phyloP scores from a whole-genome alignment of 2,797 vertebrate species.

The Tarsius wallacei region DNA sequence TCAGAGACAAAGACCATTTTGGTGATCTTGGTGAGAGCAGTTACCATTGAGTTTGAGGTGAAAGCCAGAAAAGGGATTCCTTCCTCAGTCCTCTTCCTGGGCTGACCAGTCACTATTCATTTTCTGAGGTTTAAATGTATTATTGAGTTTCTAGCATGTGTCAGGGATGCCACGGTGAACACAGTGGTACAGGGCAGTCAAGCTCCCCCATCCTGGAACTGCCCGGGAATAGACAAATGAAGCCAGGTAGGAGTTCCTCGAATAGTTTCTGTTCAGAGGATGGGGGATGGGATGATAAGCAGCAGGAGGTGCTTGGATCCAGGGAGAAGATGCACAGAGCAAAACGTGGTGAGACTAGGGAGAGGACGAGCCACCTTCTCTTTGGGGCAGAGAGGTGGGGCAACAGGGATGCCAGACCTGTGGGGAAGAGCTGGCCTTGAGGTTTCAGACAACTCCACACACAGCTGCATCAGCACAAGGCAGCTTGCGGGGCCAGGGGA shows the following conservation, averaged over 20 bases:
- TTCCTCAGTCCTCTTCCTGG: background rate
- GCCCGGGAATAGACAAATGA: background rate
- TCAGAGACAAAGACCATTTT: background rate
- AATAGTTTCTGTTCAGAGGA: background rate
- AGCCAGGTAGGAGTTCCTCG: background rate
- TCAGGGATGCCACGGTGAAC: background rate
- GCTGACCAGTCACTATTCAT: background rate
- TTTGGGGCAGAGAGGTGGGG: background rate
- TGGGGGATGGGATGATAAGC: background rate
- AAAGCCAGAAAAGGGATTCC: background rate
- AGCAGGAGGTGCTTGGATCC: background rate
- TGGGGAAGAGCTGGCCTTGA: background rate
- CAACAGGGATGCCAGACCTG: background rate
- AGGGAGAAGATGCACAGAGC: background rate
- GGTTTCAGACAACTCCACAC: background rate
- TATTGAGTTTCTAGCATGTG: background rate
- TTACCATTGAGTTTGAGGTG: background rate
- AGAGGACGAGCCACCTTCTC: background rate
- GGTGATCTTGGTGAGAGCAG: background rate
- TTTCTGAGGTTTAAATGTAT: conserved; percentile 35
- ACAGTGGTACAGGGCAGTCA: no score
- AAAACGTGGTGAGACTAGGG: background rate
- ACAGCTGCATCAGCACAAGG: background rate
- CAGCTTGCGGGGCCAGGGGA: background rate
- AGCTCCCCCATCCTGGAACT: background rate